Base-by-base conservation (phyloP, 2,113 vertebrate species). In the Syrrhaptes paradoxus region DNA sequence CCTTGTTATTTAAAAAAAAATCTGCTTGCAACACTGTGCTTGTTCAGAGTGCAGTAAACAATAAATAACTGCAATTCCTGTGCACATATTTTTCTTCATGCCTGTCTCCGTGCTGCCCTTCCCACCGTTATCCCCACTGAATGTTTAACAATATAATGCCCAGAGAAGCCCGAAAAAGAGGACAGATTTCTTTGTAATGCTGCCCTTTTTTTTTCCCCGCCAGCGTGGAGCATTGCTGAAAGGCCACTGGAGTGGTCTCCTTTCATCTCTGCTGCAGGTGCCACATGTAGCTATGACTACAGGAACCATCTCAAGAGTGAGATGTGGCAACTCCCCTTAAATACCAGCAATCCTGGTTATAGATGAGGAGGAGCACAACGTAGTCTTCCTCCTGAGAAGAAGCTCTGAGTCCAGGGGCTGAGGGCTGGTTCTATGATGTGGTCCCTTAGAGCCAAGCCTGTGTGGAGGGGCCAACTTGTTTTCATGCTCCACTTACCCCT, bases 361-460 rank as follows among this genome's bases (percentile, higher is more conserved):
- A 12, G 0, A 0, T 32, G 34, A 5, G 13, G 32, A 67, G 57
- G 34, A 55, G 18, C 71, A 65, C 20, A 24, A 0, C 0, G 24
- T 15, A 31, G 4, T 32, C 11, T 57, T 32, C 32, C 8, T 71
- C 13, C 52, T 48, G 70, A 41, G 41, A 24, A 46, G 5, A 3
- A 82, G 9, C 73, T 55, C 61, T n/a, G 54, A 38, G 24, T 41
- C 43, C 25, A 20, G 24, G 26, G 7, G 17, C 58, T 87, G 38
- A 85, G 20, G 16, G 7, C 7, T 0, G 1, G n/a, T 36, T 66
- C 51, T 32, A 12, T 25, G 16, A 16, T 8, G 22, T 22, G 19
- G 20, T 38, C n/a, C 7, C 61, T 12, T 46, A 18, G 41, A 61
- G 12, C 16, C 52, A 65, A 63, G 26, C 2, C n/a, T 43, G 9